Conservation (phyloP, 2,888 invertebrate genomes). For the Tetragonula carbonaria region DNA sequence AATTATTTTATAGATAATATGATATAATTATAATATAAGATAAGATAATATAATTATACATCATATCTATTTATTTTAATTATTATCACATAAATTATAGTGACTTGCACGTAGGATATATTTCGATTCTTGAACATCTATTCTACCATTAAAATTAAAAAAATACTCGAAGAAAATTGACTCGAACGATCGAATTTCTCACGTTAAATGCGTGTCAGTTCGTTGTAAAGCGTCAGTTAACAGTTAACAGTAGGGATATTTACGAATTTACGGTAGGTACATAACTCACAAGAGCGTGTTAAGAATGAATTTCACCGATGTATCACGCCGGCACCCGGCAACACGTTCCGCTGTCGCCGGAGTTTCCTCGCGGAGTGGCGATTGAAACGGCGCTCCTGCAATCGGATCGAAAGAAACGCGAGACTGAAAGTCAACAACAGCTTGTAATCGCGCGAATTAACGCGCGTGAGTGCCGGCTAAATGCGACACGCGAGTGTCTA, state of each 20-base stretch:
- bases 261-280: background rate
- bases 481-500: conserved; percentile 54
- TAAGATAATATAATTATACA: too few relatives aligned
- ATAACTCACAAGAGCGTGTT: too few relatives aligned
- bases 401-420: conserved; percentile 40
- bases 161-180: background rate
- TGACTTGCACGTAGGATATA: too few relatives aligned
- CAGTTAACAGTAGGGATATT: background rate
- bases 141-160: background rate
- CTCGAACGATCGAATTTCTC: background rate
- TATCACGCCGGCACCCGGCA: background rate
- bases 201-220: too few relatives aligned
- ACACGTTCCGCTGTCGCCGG: background rate
- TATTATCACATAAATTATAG: too few relatives aligned
- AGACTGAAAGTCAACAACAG: conserved; percentile 50
- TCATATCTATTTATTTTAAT: too few relatives aligned
- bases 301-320: conserved; percentile 14
- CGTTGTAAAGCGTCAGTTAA: too few relatives aligned
- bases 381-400: conserved; percentile 12
- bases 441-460: conserved; percentile 59
- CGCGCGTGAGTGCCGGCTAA: conserved; percentile 30
- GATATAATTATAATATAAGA: too few relatives aligned
- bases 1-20: too few relatives aligned
- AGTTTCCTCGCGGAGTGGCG: conserved; percentile 5
- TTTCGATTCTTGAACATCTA: too few relatives aligned